A percentile compares a stretch with the other conserved stretches of the same genome.
Evolutionary conservation across 2,888 invertebrate genomes (phyloP).

Genomic region (Ligdia adustata): DNA sequence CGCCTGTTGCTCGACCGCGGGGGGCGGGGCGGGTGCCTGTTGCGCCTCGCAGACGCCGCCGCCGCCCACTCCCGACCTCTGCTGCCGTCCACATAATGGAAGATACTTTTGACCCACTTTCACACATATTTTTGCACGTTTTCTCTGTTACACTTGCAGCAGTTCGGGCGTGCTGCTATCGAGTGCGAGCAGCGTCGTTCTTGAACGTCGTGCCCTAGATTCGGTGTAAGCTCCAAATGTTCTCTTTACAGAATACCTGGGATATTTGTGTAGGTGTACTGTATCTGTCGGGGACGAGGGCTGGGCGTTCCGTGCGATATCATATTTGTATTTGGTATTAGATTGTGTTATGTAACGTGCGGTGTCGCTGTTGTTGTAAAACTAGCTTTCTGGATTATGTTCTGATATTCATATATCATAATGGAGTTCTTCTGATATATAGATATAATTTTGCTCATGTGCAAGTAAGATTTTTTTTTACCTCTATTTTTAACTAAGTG

Average conservation of each 20-base stretch:
- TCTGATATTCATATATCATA: too few relatives aligned
- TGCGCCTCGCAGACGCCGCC: constrained; percentile 79
- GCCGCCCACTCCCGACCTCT: constrained; percentile 64
- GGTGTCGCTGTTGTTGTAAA: too few relatives aligned
- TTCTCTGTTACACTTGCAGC: constrained; percentile 44
- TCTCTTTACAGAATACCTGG: constrained; percentile 20
- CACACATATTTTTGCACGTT: constrained; percentile 43
- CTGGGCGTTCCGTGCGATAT: too few relatives aligned
- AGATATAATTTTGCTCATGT: too few relatives aligned
- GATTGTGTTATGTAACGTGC: too few relatives aligned
- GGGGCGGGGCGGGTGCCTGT: constrained; percentile 74
- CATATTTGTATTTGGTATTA: too few relatives aligned
- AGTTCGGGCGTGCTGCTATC: constrained; percentile 25
- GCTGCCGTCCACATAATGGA: constrained; percentile 61
- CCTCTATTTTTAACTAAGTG: too few relatives aligned
- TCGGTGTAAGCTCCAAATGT: constrained; percentile 5
- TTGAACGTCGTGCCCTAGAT: constrained; percentile 20
- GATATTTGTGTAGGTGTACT: constrained; percentile 2
- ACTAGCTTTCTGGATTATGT: too few relatives aligned
- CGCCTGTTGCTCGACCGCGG: constrained; percentile 72
- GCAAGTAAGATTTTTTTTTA: too few relatives aligned
- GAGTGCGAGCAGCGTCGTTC: constrained; percentile 34
- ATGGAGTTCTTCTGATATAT: too few relatives aligned
- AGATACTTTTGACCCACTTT: constrained; percentile 72
- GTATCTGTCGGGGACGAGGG: too few relatives aligned